phyloP scores from a whole-genome alignment of 2,113 vertebrate genomes.

The Phalacrocorax pelagicus region DNA sequence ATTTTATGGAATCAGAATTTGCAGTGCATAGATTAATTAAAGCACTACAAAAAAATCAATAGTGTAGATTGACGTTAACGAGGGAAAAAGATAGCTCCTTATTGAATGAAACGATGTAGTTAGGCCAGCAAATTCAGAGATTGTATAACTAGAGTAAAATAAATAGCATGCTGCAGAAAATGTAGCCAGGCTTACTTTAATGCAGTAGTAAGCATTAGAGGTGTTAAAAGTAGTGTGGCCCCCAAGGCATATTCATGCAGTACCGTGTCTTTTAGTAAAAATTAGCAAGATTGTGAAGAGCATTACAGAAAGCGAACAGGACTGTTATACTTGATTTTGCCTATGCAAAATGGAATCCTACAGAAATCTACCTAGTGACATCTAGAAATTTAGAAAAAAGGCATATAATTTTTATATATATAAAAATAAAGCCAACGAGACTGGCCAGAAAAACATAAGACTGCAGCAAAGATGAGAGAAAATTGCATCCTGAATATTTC shows the following conservation, averaged over 20 bases:
- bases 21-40: slow-evolving; percentile 11
- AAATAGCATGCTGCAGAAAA: not conserved
- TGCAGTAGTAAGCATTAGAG: not conserved
- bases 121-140: not conserved
- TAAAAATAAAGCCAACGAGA: not conserved
- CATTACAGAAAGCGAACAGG: not conserved
- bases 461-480: not conserved
- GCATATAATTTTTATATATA: too few relatives aligned
- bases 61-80: not conserved
- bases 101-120: not conserved
- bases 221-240: not conserved
- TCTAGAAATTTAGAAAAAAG: not conserved
- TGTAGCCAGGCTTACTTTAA: not conserved
- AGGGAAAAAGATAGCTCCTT: not conserved
- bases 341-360: not conserved
- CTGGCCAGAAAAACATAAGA: not conserved
- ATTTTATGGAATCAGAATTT: not conserved
- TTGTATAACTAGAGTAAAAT: not conserved
- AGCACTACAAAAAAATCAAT: not conserved
- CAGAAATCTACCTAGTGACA: not conserved
- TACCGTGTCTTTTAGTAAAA: not conserved
- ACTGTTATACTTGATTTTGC: slow-evolving; percentile 2
- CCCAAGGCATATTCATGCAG: not conserved
- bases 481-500: not conserved
- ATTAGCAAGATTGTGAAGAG: not conserved